Evolutionary conservation across 2,888 invertebrate genomes (phyloP).

Genomic region (Eumerus sabulonum): DNA sequence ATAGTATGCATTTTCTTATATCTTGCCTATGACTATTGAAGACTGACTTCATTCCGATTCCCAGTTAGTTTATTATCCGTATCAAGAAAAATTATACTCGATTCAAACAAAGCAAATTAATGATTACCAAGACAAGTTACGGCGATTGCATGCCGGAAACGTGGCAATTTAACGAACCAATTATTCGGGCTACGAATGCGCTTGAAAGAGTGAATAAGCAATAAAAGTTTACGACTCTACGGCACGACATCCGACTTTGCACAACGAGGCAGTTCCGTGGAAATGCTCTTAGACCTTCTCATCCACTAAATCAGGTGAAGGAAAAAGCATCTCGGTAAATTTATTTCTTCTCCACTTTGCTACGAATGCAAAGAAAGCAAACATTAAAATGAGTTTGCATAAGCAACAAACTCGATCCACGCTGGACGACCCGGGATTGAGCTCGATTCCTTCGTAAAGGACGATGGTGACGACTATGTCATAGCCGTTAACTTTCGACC

Average conservation of each 20-base stretch:
- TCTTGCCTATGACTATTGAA: too few species aligned
- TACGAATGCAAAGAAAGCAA: conserved; percentile 11
- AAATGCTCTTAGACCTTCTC: conserved; percentile 24
- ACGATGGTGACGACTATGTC: conserved; percentile 30
- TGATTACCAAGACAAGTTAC: not conserved
- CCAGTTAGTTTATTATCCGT: too few species aligned
- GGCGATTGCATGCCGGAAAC: not conserved
- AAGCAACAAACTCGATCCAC: conserved; percentile 18
- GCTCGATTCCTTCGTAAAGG: conserved; percentile 12
- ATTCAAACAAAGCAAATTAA: not conserved
- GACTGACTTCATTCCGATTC: too few species aligned
- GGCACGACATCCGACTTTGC: conserved; percentile 5
- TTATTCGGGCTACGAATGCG: not conserved
- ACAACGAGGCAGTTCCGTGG: conserved; percentile 14
- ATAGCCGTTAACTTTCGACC: conserved; percentile 62
- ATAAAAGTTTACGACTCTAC: conserved; percentile 53
- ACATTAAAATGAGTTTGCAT: conserved; percentile 44
- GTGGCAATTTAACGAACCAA: not conserved
- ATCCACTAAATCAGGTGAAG: conserved; percentile 18
- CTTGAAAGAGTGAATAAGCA: conserved; percentile 30
- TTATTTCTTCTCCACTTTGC: conserved; percentile 8
- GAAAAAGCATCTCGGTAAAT: not conserved
- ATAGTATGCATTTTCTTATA: too few species aligned
- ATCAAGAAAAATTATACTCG: too few species aligned
- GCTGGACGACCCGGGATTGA: conserved; percentile 6